These are phyloP conservation scores for Pica pica DNA, from an alignment of 2,113 vertebrate species.

Conservation along the genomic window DNA sequence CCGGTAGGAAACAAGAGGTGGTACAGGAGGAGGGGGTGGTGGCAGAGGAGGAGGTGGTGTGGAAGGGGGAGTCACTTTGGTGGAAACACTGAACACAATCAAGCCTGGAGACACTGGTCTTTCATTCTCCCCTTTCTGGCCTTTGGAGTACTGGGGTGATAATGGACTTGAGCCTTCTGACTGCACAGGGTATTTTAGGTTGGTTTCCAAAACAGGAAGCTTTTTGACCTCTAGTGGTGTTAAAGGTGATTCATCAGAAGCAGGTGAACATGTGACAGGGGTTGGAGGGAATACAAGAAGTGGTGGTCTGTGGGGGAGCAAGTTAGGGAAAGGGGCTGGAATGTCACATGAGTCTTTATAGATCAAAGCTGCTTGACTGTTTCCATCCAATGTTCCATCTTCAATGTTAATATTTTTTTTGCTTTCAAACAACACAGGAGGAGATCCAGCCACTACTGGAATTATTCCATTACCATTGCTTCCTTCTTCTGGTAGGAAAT, in stretches of 20 bases:
- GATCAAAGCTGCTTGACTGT: constrained; percentile 36
- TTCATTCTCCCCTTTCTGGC: constrained; percentile 71
- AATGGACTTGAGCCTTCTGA: constrained; percentile 83
- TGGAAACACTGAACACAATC: constrained; percentile 74
- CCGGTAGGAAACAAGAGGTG: constrained; percentile 71
- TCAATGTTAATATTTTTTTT: constrained; percentile 42
- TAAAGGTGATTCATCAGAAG: constrained; percentile 93
- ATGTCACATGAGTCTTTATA: constrained; percentile 83
- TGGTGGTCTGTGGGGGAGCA: constrained; percentile 91
- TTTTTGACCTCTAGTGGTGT: constrained; percentile 95
- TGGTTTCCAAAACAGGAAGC: constrained; percentile 91
- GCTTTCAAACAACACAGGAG: constrained; percentile 54
- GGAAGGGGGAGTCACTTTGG: constrained; percentile 82
- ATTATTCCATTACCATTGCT: constrained; percentile 22
- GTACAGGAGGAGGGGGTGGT: constrained; percentile 62
- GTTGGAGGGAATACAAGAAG: constrained; percentile 93
- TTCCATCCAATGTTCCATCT: not conserved
- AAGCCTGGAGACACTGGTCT: constrained; percentile 83
- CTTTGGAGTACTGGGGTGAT: constrained; percentile 84
- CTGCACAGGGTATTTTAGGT: constrained; percentile 84
- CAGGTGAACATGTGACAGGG: constrained; percentile 91
- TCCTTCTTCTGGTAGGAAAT: constrained; percentile 79
- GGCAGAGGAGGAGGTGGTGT: constrained; percentile 79
- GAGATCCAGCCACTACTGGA: constrained; percentile 35
- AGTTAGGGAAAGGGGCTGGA: constrained; percentile 93